phyloP scores from a whole-genome alignment of 2,113 vertebrate species.

The Microcebus murinus region DNA sequence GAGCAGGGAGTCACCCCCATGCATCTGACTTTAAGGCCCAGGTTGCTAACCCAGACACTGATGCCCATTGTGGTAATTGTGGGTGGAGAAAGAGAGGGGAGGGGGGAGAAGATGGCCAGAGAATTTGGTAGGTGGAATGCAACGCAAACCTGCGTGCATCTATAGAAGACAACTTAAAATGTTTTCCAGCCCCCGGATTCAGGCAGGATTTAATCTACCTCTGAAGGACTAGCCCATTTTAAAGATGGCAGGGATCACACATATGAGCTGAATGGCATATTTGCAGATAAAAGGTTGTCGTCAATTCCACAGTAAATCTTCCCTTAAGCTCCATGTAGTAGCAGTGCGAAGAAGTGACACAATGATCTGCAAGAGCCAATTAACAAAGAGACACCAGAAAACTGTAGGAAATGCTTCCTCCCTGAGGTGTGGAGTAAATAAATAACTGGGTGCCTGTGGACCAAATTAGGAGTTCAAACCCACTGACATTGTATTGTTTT shows the following conservation, averaged over 20 bases:
- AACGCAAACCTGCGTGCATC: not conserved
- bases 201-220: not conserved
- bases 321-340: not conserved
- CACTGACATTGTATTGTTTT: not conserved
- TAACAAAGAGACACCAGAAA: not conserved
- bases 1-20: too few species aligned
- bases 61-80: not conserved
- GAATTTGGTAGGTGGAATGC: not conserved
- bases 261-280: not conserved
- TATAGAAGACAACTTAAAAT: not conserved
- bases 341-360: not conserved
- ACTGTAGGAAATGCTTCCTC: not conserved
- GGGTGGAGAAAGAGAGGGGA: fast-evolving
- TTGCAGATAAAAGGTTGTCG: not conserved
- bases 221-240: not conserved
- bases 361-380: not conserved
- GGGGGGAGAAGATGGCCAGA: not conserved
- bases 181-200: not conserved
- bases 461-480: not conserved
- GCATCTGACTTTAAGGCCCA: not conserved
- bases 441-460: not conserved
- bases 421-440: not conserved
- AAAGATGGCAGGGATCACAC: not conserved
- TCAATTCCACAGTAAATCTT: not conserved
- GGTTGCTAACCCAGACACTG: not conserved